These are phyloP conservation scores for Pseudachorutes palmiensis DNA, from an alignment of 1,140 invertebrate genomes.

Conservation along the genomic window DNA sequence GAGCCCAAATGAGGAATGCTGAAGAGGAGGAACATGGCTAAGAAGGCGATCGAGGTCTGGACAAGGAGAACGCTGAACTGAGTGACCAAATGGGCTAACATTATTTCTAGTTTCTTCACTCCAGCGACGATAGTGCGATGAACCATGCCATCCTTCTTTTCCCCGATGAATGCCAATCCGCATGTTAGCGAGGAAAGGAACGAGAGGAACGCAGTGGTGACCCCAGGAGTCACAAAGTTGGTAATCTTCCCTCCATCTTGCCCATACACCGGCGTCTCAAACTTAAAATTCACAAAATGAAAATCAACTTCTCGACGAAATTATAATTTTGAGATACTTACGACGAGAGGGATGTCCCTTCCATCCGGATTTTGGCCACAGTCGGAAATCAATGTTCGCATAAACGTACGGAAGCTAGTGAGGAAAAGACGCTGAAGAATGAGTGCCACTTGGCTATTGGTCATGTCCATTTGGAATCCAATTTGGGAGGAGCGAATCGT, in stretches of 20 bases:
- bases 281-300: slow-evolving; percentile 41
- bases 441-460: slow-evolving; percentile 19
- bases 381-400: slow-evolving; percentile 2
- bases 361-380: slow-evolving; percentile 20
- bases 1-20: slow-evolving; percentile 9
- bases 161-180: slow-evolving; percentile 68
- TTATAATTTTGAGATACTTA: slow-evolving; percentile 4
- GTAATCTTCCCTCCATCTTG: slow-evolving; percentile 54
- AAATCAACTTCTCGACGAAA: not conserved
- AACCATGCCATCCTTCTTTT: slow-evolving; percentile 69
- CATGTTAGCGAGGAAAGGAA: slow-evolving; percentile 68
- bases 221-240: slow-evolving; percentile 68
- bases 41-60: not conserved
- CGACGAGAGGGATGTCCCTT: slow-evolving; percentile 20
- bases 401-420: slow-evolving; percentile 10
- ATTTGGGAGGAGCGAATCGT: slow-evolving; percentile 43
- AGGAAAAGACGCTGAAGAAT: slow-evolving; percentile 16
- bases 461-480: slow-evolving; percentile 38
- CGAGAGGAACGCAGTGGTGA: slow-evolving; percentile 55
- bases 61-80: slow-evolving; percentile 11
- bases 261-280: slow-evolving; percentile 65
- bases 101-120: slow-evolving; percentile 48
- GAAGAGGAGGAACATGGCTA: slow-evolving; percentile 5
- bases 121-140: slow-evolving; percentile 65
- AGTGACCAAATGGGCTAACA: slow-evolving; percentile 33